These are phyloP conservation scores for Pitangus sulphuratus DNA, from an alignment of 2,797 vertebrate species.

Conservation along the genomic window DNA sequence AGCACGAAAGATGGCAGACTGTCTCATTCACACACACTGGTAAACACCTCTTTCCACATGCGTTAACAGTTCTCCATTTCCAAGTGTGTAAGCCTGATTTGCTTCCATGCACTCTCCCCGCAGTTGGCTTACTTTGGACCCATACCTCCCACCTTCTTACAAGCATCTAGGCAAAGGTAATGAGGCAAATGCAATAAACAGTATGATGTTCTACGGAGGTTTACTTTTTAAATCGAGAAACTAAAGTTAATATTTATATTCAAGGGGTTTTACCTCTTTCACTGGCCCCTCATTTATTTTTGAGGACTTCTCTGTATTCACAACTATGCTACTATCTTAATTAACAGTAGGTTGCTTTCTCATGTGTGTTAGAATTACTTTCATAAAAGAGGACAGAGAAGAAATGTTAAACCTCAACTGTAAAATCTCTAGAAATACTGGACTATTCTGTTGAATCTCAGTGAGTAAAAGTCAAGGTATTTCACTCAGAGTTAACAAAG, in stretches of 20 bases:
- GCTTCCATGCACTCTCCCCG: neutral
- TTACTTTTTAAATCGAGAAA: neutral
- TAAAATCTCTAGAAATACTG: neutral
- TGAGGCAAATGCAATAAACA: neutral
- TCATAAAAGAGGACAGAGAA: neutral
- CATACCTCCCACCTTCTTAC: neutral
- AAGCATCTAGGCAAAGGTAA: neutral
- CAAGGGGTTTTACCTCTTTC: neutral
- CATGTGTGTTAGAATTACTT: neutral
- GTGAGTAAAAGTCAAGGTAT: neutral
- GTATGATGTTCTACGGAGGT: too few relatives aligned
- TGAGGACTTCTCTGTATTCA: neutral
- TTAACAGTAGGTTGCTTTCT: neutral
- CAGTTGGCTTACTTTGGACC: neutral
- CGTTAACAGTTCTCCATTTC: neutral
- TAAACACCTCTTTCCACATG: neutral
- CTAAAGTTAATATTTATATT: neutral
- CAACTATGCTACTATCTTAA: neutral
- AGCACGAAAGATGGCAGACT: accelerated
- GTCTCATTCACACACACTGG: accelerated
- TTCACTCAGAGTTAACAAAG: neutral
- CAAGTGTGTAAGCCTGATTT: neutral
- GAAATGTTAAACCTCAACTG: neutral
- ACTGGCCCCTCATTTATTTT: neutral
- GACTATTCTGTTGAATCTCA: neutral